Base-by-base conservation (phyloP, 2,797 vertebrate genomes). In the Helostoma temminkii region DNA sequence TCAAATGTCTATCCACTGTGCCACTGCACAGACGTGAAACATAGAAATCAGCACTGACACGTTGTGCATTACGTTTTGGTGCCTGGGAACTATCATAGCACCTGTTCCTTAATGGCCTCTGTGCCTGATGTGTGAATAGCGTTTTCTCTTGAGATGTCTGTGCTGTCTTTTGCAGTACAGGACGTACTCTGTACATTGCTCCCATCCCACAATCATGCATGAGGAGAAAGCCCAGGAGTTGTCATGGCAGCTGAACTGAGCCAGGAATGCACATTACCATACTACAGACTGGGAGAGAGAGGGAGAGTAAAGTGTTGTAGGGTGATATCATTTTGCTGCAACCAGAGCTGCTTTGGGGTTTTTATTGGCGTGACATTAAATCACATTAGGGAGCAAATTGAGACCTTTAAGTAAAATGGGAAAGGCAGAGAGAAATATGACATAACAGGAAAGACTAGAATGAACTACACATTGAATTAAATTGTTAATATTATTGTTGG, bases 201-300 rank as follows among this genome's bases (percentile, higher is more conserved):
- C 49, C 37, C 37, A 64, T 74, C 56, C 62, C 66, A 48, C 61
- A 43, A 25, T 79, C 59, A 59, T 53, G 66, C 67, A 62, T 26
- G 30, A 68, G 46, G 53, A 79, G 63, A 68, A 82, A 88, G 65
- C 71, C 74, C 60, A 72, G 64, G 75, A 85, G 89, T 89, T 85
- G 88, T 91, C 86, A 89, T 89, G 83, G 88, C 79, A 89, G 89
- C 85, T 82, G 75, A 84, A 84, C 73, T 74, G 66, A 87, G 67
- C 70, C 76, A 83, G 74, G 84, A 89, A 87, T 83, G 80, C 61
- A 76, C 80, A 85, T 89, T 82, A 88, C 66, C 76, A 84, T 80
- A 77, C 22, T 15, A 34, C 68, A 74, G 72, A 53, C 34, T 64
- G 50, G 64, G 24, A 42, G n/a, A 16, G 52, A 49, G 61, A n/a